These are phyloP conservation scores for Lathronympha strigana DNA, from an alignment of 2,888 invertebrate genomes.

Conservation along the genomic window DNA sequence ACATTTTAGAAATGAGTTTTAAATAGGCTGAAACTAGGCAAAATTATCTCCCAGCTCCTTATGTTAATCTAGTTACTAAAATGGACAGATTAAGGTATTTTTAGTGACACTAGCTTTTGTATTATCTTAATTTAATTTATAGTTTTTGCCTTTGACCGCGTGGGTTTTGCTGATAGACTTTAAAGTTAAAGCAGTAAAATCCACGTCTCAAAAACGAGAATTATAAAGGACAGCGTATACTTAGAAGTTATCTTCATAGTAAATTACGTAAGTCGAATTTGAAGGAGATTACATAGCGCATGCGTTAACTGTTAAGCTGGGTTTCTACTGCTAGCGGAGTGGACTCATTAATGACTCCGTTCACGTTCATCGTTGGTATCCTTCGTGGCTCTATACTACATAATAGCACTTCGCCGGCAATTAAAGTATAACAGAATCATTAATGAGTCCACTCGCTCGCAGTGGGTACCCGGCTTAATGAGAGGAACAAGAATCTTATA, in stretches of 20 bases:
- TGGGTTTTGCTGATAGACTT: background rate
- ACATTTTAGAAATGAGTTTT: slow-evolving; percentile 20
- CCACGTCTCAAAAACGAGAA: slow-evolving; percentile 7
- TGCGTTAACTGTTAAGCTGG: background rate
- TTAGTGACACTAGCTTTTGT: slow-evolving; percentile 26
- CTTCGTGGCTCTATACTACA: too few species aligned
- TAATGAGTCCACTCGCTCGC: too few species aligned
- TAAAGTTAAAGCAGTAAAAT: slow-evolving; percentile 3
- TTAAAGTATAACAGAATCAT: too few species aligned
- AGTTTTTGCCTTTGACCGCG: slow-evolving; percentile 8
- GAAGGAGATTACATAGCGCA: background rate
- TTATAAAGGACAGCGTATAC: slow-evolving; percentile 14
- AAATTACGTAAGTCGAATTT: slow-evolving; percentile 20
- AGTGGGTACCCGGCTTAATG: too few species aligned
- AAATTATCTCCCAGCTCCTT: background rate
- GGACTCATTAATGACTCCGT: too few species aligned
- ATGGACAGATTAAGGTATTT: slow-evolving; percentile 15
- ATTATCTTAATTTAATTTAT: slow-evolving; percentile 21
- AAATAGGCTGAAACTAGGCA: slow-evolving; percentile 6
- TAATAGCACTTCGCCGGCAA: too few species aligned
- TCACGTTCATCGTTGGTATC: too few species aligned
- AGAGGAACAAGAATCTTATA: slow-evolving; percentile 12
- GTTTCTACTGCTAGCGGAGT: too few species aligned
- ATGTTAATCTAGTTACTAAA: slow-evolving; percentile 7
- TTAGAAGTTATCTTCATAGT: background rate